Evolutionary conservation across 37 sponge, comb jelly and placozoan genomes (phyloP).

Genomic region (Theonella swinhoei): DNA sequence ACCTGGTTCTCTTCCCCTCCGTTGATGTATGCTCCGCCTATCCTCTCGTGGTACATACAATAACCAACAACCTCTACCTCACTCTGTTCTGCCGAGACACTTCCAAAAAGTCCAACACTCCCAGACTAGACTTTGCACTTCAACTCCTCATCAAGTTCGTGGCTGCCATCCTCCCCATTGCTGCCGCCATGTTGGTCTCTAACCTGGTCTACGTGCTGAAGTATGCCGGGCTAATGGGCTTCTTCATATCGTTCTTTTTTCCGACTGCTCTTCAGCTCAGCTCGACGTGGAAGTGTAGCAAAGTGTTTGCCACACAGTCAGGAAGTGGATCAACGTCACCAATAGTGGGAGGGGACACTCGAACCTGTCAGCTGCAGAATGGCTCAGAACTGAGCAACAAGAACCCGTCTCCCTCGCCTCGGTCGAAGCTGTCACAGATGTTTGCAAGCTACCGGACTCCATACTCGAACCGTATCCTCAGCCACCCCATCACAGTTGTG

Average conservation of each 20-base stretch:
- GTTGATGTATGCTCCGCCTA: slow-evolving; percentile 89
- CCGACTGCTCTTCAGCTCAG: slow-evolving; percentile 77
- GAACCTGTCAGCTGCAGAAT: not conserved
- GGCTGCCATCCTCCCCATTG: slow-evolving; percentile 63
- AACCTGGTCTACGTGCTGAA: slow-evolving; percentile 84
- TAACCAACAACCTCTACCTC: slow-evolving; percentile 77
- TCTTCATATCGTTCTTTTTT: slow-evolving; percentile 73
- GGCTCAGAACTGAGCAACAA: not conserved
- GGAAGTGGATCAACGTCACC: not conserved
- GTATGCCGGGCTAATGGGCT: slow-evolving; percentile 86
- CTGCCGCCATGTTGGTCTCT: slow-evolving; percentile 73
- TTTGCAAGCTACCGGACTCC: slow-evolving; percentile 55
- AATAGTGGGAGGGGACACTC: not conserved
- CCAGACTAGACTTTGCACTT: slow-evolving; percentile 11
- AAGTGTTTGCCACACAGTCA: slow-evolving; percentile 21
- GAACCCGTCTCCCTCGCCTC: not conserved
- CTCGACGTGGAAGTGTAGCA: slow-evolving; percentile 65
- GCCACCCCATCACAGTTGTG: slow-evolving; percentile 60
- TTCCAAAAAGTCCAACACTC: slow-evolving; percentile 12
- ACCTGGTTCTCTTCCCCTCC: slow-evolving; percentile 87
- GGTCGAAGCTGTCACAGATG: not conserved
- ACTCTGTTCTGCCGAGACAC: slow-evolving; percentile 64
- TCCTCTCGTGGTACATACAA: slow-evolving; percentile 71
- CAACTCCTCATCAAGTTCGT: slow-evolving; percentile 46
- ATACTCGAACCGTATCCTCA: slow-evolving; percentile 46